Evolutionary conservation across 2,888 invertebrate species (phyloP).

Genomic region (Glyphotaelius pellucidus): DNA sequence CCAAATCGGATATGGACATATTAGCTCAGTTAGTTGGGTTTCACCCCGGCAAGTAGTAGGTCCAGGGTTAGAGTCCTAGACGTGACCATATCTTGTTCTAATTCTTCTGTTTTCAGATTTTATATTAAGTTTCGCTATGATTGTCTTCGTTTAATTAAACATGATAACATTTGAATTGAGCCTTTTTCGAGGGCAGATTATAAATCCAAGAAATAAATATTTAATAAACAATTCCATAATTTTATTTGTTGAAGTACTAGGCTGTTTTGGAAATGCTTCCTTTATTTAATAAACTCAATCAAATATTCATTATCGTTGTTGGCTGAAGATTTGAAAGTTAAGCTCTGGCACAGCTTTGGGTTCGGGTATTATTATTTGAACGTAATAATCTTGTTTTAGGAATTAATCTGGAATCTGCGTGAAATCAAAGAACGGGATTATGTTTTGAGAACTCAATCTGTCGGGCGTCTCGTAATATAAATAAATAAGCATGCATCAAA

Average conservation of each 20-base stretch:
- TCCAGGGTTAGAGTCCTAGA: too few species aligned
- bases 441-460: conserved; percentile 16
- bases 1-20: too few species aligned
- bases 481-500: conserved; percentile 32
- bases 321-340: neutral
- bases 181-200: neutral
- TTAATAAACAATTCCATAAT: neutral
- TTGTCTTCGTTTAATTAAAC: too few species aligned
- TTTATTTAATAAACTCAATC: neutral
- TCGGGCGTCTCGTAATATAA: conserved; percentile 37
- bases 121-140: too few species aligned
- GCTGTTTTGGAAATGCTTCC: neutral
- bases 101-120: too few species aligned
- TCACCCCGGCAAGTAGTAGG: too few species aligned
- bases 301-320: conserved; percentile 7
- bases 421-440: conserved; percentile 13
- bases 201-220: neutral
- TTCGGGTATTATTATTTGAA: neutral
- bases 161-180: neutral
- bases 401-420: neutral
- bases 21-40: too few species aligned
- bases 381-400: neutral
- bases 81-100: too few species aligned
- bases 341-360: neutral
- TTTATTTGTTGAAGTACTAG: neutral